phyloP scores from a whole-genome alignment of 2,888 invertebrate species.

The Caenorhabditis plicata region DNA sequence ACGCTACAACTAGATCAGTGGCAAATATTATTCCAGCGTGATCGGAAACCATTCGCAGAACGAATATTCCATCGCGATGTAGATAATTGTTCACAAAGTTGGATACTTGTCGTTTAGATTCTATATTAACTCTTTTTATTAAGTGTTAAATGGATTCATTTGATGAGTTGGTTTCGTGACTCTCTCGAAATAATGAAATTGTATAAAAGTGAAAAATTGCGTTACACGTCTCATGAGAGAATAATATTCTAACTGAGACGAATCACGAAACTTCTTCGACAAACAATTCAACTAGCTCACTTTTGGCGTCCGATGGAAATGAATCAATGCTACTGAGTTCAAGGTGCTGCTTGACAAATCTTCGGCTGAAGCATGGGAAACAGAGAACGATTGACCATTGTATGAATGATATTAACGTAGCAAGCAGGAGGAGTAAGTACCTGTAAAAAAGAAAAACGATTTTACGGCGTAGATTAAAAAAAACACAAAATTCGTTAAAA shows the following conservation, averaged over 20 bases:
- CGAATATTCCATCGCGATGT: conserved; percentile 60
- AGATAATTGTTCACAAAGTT: conserved; percentile 59
- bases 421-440: conserved; percentile 54
- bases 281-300: too few relatives aligned
- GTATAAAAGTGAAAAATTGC: too few relatives aligned
- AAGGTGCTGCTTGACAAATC: conserved; percentile 58
- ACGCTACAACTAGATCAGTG: conserved; percentile 53
- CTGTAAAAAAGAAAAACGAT: conserved; percentile 25
- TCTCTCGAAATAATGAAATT: too few relatives aligned
- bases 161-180: too few relatives aligned
- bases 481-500: conserved; percentile 1
- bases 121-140: conserved; percentile 9
- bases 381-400: conserved; percentile 56
- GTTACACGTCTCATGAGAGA: too few relatives aligned
- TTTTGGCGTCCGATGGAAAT: conserved; percentile 21
- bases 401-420: conserved; percentile 52
- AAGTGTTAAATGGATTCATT: not conserved
- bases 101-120: conserved; percentile 38
- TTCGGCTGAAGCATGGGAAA: conserved; percentile 60
- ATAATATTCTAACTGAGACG: too few relatives aligned
- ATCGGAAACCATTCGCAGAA: conserved; percentile 59
- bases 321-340: conserved; percentile 50
- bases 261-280: too few relatives aligned
- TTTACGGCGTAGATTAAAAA: not conserved
- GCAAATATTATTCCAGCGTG: conserved; percentile 63